phyloP scores from a whole-genome alignment of 23 tunicate species.

The Botrylloides violaceus region DNA sequence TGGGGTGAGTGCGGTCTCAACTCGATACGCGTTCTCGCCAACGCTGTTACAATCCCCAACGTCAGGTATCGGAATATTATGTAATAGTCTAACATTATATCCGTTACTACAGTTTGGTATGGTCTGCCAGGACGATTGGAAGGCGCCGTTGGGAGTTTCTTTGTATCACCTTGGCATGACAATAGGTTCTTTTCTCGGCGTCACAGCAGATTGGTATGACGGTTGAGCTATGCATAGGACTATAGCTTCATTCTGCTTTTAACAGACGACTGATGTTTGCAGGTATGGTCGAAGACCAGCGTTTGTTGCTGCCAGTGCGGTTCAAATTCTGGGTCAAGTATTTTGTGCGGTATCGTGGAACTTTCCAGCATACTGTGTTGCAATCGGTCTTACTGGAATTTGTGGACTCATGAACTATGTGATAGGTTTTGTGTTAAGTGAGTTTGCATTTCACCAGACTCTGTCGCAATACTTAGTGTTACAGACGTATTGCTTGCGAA shows the following conservation, averaged over 20 bases:
- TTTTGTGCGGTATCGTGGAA: neutral
- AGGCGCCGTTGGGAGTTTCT: neutral
- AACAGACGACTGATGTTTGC: no score
- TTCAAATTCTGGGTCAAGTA: neutral
- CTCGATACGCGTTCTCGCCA: no score
- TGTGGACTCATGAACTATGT: neutral
- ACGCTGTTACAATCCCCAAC: no score
- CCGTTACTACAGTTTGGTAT: constrained; percentile 7
- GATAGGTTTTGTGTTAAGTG: neutral
- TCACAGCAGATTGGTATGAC: neutral
- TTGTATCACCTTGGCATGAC: neutral
- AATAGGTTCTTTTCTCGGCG: constrained; percentile 1
- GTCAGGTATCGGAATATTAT: no score
- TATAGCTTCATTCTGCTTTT: no score
- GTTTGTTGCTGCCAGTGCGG: neutral
- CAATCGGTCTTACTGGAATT: neutral
- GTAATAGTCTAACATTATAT: no score
- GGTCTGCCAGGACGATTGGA: constrained; percentile 9
- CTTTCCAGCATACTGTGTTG: neutral
- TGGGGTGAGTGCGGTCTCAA: no score
- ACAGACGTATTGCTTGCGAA: no score
- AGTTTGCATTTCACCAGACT: no score
- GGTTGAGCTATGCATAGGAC: neutral
- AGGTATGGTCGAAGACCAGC: neutral
- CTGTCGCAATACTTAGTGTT: no score